Base-by-base conservation (phyloP, 1,140 invertebrate species). In the Sycobia sp. region DNA sequence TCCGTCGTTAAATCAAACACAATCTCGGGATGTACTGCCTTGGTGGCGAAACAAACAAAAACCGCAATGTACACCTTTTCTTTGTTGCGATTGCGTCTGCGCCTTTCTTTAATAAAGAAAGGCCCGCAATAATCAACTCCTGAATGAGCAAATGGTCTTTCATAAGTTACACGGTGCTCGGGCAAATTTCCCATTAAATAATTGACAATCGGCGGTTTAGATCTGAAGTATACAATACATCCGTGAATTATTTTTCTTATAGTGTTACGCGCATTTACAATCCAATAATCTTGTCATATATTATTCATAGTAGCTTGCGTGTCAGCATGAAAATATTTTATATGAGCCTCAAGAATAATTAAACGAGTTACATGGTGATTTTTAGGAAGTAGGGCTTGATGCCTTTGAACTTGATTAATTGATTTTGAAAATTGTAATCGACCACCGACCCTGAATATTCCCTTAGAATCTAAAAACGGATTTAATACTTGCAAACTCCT, bases 211-310 rank as follows among this genome's bases (percentile, higher is more conserved):
- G 16, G 16, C 16, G 20, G 43, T 5, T 44, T 44, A 27, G 22
- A 46, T 58, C 38, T 7, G 14, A 39, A 39, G n/a, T 14, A 39
- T 20, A 3, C 5, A 3, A 44, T 4, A 22, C 41, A 44, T 20
- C 5, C 3, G 3, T 18, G 16, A 18, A 20, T 5, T 20, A 44
- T 44, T 44, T 44, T 44, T 7, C 41, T n/a, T 22, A 44, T 13
- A 20, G 18, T n/a, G 22, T 44, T 44, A 8, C 20, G 16, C 20
- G 13, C 41, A 23, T 27, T 18, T 10, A 25, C 22, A 13, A 57
- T 1, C 62, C 62, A 64, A 53, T 58, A 64, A 53, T 44, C 41
- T 34, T 64, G 39, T 2, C 55, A 36, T 39, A 65, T 9, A n/a
- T 9, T 9, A 47, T 53, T 34, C 4, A 65, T 18, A 3, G 62